phyloP scores from a whole-genome alignment of 2,888 invertebrate species.

The Dascillus cervinus region DNA sequence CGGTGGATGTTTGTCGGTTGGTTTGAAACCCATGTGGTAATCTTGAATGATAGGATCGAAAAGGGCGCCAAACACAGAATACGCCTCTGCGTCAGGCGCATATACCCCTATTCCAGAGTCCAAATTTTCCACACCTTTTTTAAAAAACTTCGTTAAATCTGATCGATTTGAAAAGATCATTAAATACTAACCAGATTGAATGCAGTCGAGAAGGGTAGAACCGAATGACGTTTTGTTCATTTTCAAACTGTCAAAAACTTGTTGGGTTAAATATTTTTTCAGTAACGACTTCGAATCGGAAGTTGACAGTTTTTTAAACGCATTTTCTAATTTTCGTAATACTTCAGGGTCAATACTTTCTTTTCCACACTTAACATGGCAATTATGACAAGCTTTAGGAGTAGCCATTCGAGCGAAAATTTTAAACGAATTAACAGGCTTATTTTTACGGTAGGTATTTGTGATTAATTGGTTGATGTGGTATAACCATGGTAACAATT shows the following conservation, averaged over 20 bases:
- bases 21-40: constrained; percentile 55
- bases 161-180: no score
- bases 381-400: no score
- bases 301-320: constrained; percentile 42
- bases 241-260: constrained; percentile 49
- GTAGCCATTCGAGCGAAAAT: no score
- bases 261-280: constrained; percentile 53
- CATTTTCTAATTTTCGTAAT: constrained; percentile 44
- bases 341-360: constrained; percentile 39
- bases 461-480: no score
- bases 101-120: constrained; percentile 61
- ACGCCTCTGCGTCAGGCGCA: constrained; percentile 62
- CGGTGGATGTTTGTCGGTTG: constrained; percentile 51
- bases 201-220: constrained; percentile 54
- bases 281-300: constrained; percentile 53
- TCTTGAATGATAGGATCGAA: constrained; percentile 64
- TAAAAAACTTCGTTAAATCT: constrained; percentile 1
- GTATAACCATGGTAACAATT: no score
- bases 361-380: no score
- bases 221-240: constrained; percentile 49
- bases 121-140: constrained; percentile 52
- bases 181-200: constrained; percentile 50
- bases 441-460: no score
- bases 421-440: no score
- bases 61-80: constrained; percentile 53